Evolutionary conservation across 2,888 invertebrate species (phyloP).

Genomic region (Fragum whitleyi): DNA sequence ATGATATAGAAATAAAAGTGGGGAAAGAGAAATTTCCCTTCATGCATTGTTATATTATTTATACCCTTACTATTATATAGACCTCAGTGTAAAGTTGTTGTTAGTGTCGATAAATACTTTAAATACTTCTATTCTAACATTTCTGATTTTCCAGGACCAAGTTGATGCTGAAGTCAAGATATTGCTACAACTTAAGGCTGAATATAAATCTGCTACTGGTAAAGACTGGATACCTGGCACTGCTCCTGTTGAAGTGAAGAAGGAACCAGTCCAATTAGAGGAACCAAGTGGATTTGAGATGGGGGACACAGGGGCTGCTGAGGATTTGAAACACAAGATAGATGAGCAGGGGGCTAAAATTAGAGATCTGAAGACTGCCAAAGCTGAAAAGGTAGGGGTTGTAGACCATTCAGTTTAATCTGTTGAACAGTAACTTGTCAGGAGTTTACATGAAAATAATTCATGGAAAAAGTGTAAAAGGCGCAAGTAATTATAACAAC

Average conservation of each 20-base stretch:
- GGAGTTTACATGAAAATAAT: too few species aligned
- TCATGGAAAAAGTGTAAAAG: too few species aligned
- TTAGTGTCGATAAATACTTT: too few species aligned
- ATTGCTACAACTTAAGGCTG: slow-evolving; percentile 90
- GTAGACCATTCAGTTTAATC: too few species aligned
- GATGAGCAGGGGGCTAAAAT: slow-evolving; percentile 90
- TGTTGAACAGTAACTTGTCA: too few species aligned
- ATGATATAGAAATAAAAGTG: too few species aligned
- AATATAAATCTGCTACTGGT: slow-evolving; percentile 90
- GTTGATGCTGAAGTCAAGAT: slow-evolving; percentile 87
- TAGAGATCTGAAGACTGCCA: slow-evolving; percentile 89
- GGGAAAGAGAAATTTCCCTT: too few species aligned
- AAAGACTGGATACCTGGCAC: slow-evolving; percentile 88
- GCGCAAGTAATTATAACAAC: too few species aligned
- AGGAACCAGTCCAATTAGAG: slow-evolving; percentile 14
- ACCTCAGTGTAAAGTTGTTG: too few species aligned
- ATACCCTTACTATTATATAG: too few species aligned
- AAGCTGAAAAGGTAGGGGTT: slow-evolving; percentile 88
- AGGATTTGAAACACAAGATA: slow-evolving; percentile 73
- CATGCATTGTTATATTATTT: too few species aligned
- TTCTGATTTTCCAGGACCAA: slow-evolving; percentile 69
- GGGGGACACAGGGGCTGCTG: slow-evolving; percentile 64
- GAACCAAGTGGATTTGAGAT: slow-evolving; percentile 37
- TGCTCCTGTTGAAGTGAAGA: slow-evolving; percentile 5
- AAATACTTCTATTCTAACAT: too few species aligned